Percentiles rank a stretch among this genome's conserved stretches.
These are phyloP conservation scores for Eretmocerus hayati DNA, from an alignment of 2,888 invertebrate genomes.

Conservation along the genomic window DNA sequence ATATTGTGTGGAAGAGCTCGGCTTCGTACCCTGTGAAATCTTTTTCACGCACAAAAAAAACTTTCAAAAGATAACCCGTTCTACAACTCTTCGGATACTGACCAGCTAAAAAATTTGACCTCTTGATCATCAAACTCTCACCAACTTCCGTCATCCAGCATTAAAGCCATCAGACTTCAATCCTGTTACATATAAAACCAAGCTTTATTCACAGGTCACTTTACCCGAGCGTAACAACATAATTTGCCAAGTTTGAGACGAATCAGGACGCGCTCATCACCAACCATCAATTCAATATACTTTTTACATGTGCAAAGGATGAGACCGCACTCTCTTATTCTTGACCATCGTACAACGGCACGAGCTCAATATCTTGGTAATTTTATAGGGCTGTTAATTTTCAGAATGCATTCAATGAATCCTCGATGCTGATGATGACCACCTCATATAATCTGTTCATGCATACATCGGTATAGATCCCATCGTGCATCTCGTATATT, in stretches of 20 bases:
- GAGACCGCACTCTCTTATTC: not conserved
- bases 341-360: too few species aligned
- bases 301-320: not conserved
- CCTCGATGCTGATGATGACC: not conserved
- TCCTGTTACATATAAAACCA: constrained; percentile 8
- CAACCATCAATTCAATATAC: not conserved
- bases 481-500: too few species aligned
- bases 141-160: constrained; percentile 15
- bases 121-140: constrained; percentile 8
- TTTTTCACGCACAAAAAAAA: constrained; percentile 14
- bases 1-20: not conserved
- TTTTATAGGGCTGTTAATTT: constrained; percentile 9
- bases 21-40: not conserved
- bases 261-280: not conserved
- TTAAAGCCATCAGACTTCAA: not conserved
- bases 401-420: constrained; percentile 2
- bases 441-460: not conserved
- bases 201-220: too few species aligned
- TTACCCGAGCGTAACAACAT: constrained; percentile 13
- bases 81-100: not conserved
- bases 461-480: too few species aligned
- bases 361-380: constrained; percentile 13
- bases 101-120: constrained; percentile 12
- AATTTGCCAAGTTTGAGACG: constrained; percentile 11
- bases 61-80: constrained; percentile 6